Conservation (phyloP, 2,797 vertebrate genomes). For the Myripristis murdjan region DNA sequence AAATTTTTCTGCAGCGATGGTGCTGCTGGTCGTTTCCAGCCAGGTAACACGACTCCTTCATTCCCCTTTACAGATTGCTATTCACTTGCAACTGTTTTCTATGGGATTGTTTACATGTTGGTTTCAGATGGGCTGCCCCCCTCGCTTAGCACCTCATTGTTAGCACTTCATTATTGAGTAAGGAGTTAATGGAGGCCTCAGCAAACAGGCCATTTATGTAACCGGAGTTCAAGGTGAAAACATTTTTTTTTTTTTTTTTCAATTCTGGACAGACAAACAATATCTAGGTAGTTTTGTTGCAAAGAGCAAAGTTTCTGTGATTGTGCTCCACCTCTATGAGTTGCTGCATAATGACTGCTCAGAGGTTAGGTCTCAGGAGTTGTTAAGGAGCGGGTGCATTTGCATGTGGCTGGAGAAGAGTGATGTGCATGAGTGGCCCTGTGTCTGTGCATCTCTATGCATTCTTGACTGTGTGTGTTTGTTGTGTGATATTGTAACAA, state of each 20-base stretch:
- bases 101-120: slow-evolving; percentile 26
- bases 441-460: slow-evolving; percentile 15
- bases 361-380: slow-evolving; percentile 8
- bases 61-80: slow-evolving; percentile 23
- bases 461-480: slow-evolving; percentile 32
- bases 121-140: neutral
- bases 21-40: slow-evolving; percentile 29
- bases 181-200: slow-evolving; percentile 29
- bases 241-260: neutral
- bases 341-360: slow-evolving; percentile 16
- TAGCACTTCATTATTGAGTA: slow-evolving; percentile 38
- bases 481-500: slow-evolving; percentile 4
- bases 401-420: slow-evolving; percentile 44
- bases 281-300: neutral
- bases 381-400: slow-evolving; percentile 34
- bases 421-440: slow-evolving; percentile 50
- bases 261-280: neutral
- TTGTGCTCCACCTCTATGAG: neutral
- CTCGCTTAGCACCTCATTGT: slow-evolving; percentile 44
- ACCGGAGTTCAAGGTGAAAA: slow-evolving; percentile 29
- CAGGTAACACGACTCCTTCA: slow-evolving; percentile 39
- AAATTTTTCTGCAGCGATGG: slow-evolving; percentile 39
- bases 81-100: slow-evolving; percentile 13
- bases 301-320: neutral
- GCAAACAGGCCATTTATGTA: slow-evolving; percentile 33